Percentiles rank a stretch among this genome's conserved stretches.
Evolutionary conservation across 1,140 invertebrate genomes (phyloP).

Genomic region (Drosophila erecta): DNA sequence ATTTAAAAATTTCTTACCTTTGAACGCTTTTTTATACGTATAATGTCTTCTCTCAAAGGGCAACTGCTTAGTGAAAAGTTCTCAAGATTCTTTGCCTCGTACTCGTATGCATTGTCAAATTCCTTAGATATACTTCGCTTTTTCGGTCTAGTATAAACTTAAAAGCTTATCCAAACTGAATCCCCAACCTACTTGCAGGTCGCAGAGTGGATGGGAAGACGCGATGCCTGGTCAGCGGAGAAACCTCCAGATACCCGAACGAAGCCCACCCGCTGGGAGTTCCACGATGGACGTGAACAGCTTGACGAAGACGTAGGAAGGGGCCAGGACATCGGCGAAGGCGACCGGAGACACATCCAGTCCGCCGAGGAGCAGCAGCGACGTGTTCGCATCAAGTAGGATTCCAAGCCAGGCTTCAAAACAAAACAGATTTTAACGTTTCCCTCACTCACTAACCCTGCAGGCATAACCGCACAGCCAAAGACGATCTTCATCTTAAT

Average conservation of each 20-base stretch:
- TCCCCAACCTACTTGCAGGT: conserved; percentile 57
- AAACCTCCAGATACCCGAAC: conserved; percentile 87
- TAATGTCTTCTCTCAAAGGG: background rate
- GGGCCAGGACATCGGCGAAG: conserved; percentile 32
- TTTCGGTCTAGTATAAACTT: background rate
- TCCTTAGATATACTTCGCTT: background rate
- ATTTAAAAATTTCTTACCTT: too few relatives aligned
- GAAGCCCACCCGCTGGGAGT: conserved; percentile 89
- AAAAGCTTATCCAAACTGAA: background rate
- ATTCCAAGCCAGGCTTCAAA: rapidly evolving
- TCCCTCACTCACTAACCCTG: background rate
- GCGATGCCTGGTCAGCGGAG: conserved; percentile 92
- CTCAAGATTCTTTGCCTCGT: conserved; percentile 1
- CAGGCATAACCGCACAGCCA: conserved; percentile 74
- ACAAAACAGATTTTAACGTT: background rate
- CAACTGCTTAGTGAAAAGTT: conserved; percentile 15
- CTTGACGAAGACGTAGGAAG: conserved; percentile 80
- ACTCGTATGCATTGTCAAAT: conserved; percentile 1
- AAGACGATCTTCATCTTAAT: conserved; percentile 80
- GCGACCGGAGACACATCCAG: conserved; percentile 49
- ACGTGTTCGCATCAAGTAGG: conserved; percentile 79
- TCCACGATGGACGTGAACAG: conserved; percentile 86
- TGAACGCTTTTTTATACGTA: too few relatives aligned
- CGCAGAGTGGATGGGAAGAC: conserved; percentile 89
- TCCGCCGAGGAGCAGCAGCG: conserved; percentile 77